Percentiles rank a stretch among this genome's conserved stretches.
Conservation (phyloP, 2,888 invertebrate genomes). For the Lymantria monacha region DNA sequence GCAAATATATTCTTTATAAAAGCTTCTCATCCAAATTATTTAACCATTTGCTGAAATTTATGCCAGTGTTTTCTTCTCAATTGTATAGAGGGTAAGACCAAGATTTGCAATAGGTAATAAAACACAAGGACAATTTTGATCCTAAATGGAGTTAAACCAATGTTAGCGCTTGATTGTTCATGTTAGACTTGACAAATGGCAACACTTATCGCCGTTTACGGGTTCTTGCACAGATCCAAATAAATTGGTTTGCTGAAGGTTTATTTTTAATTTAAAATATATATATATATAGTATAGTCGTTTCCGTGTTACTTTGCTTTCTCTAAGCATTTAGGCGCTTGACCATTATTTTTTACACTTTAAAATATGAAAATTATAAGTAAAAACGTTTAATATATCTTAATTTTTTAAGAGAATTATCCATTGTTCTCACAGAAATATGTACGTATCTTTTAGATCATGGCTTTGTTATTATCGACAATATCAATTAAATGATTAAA, state of each 20-base stretch:
- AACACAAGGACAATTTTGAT: constrained; percentile 4
- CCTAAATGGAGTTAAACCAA: constrained; percentile 16
- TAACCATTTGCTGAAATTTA: not conserved
- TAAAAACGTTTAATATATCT: no score
- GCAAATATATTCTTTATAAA: no score
- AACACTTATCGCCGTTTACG: constrained; percentile 27
- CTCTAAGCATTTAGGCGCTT: no score
- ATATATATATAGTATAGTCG: not conserved
- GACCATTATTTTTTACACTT: no score
- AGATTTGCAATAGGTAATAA: constrained; percentile 7
- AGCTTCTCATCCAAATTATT: not conserved
- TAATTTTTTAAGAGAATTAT: no score
- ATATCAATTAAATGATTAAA: no score
- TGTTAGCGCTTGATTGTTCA: constrained; percentile 23
- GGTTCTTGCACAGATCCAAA: constrained; percentile 18
- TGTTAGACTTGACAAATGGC: constrained; percentile 30
- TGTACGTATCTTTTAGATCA: no score
- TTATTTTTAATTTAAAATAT: constrained; percentile 8
- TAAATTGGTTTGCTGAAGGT: constrained; percentile 8
- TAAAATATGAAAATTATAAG: no score
- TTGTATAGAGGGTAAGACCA: not conserved
- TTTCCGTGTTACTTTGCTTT: no score
- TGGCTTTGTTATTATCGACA: no score
- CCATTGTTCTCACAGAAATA: no score
- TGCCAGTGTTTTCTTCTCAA: not conserved